phyloP scores from a whole-genome alignment of 2,113 vertebrate genomes.

The Synodontis membranacea region DNA sequence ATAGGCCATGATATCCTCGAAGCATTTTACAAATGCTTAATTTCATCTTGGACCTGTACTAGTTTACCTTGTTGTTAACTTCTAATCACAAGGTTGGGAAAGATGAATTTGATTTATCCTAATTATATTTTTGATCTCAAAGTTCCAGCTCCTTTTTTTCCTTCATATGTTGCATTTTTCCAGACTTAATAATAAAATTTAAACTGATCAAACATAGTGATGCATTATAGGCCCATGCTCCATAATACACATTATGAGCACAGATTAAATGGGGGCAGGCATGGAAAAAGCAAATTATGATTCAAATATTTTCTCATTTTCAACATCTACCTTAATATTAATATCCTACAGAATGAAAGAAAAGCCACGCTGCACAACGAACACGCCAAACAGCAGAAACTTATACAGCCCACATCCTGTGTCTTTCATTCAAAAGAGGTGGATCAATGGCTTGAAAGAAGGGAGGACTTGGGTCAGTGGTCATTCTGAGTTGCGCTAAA shows the following conservation, averaged over 20 bases:
- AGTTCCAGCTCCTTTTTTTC: neutral
- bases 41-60: neutral
- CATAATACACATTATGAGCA: neutral
- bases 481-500: slow-evolving; percentile 76
- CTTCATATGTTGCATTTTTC: neutral
- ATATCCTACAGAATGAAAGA: neutral
- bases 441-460: slow-evolving; percentile 60
- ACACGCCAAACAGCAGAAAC: slow-evolving; percentile 3
- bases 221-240: too few species aligned
- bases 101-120: neutral
- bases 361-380: neutral
- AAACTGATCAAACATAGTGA: neutral
- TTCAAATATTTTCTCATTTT: neutral
- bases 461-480: slow-evolving; percentile 78
- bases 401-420: neutral
- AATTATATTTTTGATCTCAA: neutral
- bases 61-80: neutral
- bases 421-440: slow-evolving; percentile 49
- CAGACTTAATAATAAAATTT: neutral
- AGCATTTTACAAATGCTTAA: slow-evolving; percentile 5
- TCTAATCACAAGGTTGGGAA: slow-evolving; percentile 4
- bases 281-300: neutral
- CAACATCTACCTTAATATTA: neutral
- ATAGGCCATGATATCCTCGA: neutral
- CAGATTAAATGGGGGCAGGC: neutral